phyloP scores from a whole-genome alignment of 2,797 vertebrate genomes.

The Hybognathus amarus region DNA sequence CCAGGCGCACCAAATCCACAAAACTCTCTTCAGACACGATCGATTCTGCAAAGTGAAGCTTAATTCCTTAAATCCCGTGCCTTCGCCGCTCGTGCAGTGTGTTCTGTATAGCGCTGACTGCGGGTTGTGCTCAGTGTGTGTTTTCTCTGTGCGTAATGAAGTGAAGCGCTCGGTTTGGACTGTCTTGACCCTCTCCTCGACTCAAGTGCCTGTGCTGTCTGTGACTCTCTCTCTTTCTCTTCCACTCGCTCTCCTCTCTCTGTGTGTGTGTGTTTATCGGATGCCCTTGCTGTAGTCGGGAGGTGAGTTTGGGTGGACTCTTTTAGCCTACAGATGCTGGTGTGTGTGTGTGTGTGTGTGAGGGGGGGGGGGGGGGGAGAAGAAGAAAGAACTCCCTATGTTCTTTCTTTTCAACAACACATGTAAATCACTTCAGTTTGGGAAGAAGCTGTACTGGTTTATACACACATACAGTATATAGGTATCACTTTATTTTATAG shows the following conservation, averaged over 20 bases:
- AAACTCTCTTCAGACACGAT: neutral
- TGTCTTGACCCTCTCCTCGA: conserved; percentile 72
- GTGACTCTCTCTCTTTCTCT: conserved; percentile 54
- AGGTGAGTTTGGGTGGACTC: conserved; percentile 68
- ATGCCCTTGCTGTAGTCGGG: conserved; percentile 69
- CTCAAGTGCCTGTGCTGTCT: conserved; percentile 60
- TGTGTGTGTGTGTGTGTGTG: too few species aligned
- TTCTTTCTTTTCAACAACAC: conserved; percentile 26
- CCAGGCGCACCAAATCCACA: conserved; percentile 29
- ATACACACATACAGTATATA: neutral
- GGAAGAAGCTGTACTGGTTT: neutral
- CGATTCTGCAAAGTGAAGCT: neutral
- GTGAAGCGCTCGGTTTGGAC: conserved; percentile 6
- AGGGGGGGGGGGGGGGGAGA: too few species aligned
- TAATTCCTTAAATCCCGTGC: conserved; percentile 16
- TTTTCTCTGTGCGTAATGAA: conserved; percentile 36
- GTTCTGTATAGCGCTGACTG: neutral
- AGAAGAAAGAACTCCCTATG: too few species aligned
- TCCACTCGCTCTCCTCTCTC: conserved; percentile 51
- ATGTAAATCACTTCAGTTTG: conserved; percentile 26
- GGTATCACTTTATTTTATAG: too few species aligned
- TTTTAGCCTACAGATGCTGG: conserved; percentile 73
- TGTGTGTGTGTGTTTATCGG: conserved; percentile 73
- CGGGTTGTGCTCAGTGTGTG: neutral
- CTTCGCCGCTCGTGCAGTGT: neutral